A percentile compares a stretch with the other conserved stretches of the same genome.
Conservation (phyloP, 1,140 invertebrate genomes). For the Drosophila bocqueti region DNA sequence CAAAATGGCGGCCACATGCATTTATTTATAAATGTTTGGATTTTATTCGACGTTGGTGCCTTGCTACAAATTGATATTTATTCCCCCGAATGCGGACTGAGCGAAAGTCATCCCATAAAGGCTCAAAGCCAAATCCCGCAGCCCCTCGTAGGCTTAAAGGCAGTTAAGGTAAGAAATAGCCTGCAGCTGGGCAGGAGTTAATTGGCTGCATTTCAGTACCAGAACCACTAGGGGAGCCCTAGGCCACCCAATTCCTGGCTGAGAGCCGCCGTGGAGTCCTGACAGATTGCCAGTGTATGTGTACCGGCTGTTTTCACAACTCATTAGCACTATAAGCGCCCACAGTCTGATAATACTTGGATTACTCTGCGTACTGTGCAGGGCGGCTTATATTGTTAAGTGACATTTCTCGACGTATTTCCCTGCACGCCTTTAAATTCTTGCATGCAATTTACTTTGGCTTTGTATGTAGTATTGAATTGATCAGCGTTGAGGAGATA, state of each 20-base stretch:
- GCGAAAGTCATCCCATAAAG: constrained; percentile 29
- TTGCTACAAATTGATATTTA: constrained; percentile 75
- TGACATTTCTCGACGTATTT: not conserved
- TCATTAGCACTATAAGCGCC: constrained; percentile 47
- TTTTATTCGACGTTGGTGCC: constrained; percentile 44
- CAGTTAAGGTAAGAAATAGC: constrained; percentile 14
- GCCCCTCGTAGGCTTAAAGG: constrained; percentile 25
- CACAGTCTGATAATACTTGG: constrained; percentile 4
- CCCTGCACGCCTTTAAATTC: not conserved
- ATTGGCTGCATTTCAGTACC: constrained; percentile 12
- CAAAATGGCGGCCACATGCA: constrained; percentile 42
- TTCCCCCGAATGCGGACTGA: constrained; percentile 28
- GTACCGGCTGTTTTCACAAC: constrained; percentile 32
- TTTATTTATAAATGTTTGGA: constrained; percentile 59
- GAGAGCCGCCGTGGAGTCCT: not conserved
- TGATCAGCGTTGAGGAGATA: too few relatives aligned
- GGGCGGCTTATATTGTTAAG: not conserved
- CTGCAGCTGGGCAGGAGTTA: constrained; percentile 10
- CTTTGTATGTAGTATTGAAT: not conserved
- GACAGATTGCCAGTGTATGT: not conserved
- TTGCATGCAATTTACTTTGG: not conserved
- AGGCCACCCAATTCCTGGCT: not conserved
- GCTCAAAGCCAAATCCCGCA: constrained; percentile 6
- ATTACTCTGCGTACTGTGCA: not conserved
- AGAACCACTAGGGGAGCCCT: constrained; percentile 10